These are phyloP conservation scores for Knipowitschia caucasica DNA, from an alignment of 2,797 vertebrate genomes.

Conservation along the genomic window DNA sequence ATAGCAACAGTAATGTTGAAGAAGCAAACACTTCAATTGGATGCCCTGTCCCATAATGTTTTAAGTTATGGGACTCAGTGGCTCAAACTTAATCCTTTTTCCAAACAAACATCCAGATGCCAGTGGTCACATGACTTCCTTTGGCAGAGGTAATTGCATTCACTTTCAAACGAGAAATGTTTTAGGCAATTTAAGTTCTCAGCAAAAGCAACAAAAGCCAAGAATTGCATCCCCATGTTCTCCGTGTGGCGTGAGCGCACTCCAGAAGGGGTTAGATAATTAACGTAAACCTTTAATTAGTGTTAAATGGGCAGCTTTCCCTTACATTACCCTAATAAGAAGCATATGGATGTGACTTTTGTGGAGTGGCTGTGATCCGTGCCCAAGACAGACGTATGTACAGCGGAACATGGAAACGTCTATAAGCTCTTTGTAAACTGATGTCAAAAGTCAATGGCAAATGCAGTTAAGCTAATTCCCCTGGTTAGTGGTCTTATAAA, in stretches of 20 bases:
- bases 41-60: neutral
- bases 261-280: conserved; percentile 18
- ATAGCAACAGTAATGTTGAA: conserved; percentile 1
- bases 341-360: conserved; percentile 28
- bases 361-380: conserved; percentile 7
- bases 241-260: conserved; percentile 8
- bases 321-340: conserved; percentile 27
- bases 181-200: conserved; percentile 1
- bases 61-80: conserved; percentile 3
- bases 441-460: conserved; percentile 52
- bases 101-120: conserved; percentile 11
- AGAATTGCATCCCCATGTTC: conserved; percentile 11
- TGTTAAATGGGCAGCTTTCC: conserved; percentile 29
- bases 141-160: neutral
- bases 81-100: conserved; percentile 1
- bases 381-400: conserved; percentile 16
- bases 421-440: conserved; percentile 43
- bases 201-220: conserved; percentile 13
- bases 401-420: conserved; percentile 30
- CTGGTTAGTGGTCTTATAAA: conserved; percentile 57
- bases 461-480: conserved; percentile 55
- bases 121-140: conserved; percentile 6
- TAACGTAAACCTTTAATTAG: conserved; percentile 38
- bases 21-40: neutral
- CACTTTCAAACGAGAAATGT: conserved; percentile 1